Percentiles rank a stretch among this genome's conserved stretches.
Conservation (phyloP, 2,113 vertebrate genomes). For the Zosterops pallidus region DNA sequence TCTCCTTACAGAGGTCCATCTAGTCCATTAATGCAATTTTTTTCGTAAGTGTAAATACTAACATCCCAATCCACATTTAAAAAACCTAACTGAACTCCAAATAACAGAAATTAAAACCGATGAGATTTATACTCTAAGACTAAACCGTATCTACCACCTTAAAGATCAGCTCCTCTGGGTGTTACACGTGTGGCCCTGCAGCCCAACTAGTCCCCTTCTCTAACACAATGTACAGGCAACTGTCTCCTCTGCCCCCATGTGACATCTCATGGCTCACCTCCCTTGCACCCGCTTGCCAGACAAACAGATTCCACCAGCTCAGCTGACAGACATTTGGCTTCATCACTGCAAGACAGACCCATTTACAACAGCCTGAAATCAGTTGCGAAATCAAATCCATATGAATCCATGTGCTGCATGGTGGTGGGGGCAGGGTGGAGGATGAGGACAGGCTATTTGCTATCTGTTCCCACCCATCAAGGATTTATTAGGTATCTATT, state of each 20-base stretch:
- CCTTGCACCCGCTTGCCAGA: not conserved
- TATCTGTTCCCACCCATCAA: not conserved
- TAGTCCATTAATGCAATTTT: not conserved
- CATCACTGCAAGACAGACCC: not conserved
- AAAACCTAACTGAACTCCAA: not conserved
- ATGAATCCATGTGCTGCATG: not conserved
- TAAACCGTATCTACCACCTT: not conserved
- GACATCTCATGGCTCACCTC: not conserved
- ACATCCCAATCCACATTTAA: not conserved
- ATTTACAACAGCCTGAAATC: not conserved
- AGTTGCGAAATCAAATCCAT: not conserved
- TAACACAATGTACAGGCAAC: not conserved
- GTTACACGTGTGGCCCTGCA: not conserved
- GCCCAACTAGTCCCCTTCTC: not conserved
- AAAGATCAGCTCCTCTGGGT: not conserved
- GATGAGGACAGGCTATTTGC: not conserved
- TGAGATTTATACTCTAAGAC: not conserved
- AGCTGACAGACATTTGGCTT: conserved; percentile 28
- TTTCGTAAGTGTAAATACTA: not conserved
- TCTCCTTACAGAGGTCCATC: not conserved
- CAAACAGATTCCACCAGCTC: conserved; percentile 37
- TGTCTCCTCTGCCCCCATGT: not conserved
- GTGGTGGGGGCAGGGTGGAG: not conserved
- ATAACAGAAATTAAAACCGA: not conserved
- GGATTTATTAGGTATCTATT: not conserved